A percentile compares a stretch with the other conserved stretches of the same genome.
Evolutionary conservation across 2,888 invertebrate species (phyloP).

Genomic region (Noctua pronuba): DNA sequence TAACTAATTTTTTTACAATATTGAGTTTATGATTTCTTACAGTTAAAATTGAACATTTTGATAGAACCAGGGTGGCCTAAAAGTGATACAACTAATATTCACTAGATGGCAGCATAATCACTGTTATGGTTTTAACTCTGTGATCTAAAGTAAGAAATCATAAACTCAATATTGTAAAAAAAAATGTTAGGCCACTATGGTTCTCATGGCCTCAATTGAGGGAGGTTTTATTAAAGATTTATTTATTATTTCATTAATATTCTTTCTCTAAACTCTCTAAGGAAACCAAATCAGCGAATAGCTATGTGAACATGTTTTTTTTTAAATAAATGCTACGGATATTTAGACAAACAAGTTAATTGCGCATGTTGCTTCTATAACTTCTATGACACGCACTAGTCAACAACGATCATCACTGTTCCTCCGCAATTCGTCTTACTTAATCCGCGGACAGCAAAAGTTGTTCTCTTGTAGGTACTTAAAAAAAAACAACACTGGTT

Average conservation of each 20-base stretch:
- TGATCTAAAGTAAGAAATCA: too few species aligned
- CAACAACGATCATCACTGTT: slow-evolving; percentile 37
- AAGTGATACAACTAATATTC: too few species aligned
- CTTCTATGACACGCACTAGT: slow-evolving; percentile 30
- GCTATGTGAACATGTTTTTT: neutral
- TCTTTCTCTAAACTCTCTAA: neutral
- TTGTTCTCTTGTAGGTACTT: slow-evolving; percentile 26
- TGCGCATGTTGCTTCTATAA: slow-evolving; percentile 31
- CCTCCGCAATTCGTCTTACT: slow-evolving; percentile 54
- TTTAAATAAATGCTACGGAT: slow-evolving; percentile 21
- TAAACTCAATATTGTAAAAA: too few species aligned
- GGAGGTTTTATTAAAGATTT: neutral
- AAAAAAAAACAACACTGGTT: slow-evolving; percentile 51
- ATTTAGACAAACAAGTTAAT: slow-evolving; percentile 50
- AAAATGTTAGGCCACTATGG: too few species aligned
- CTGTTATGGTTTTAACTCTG: too few species aligned
- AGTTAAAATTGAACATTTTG: too few species aligned
- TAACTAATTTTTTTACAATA: too few species aligned
- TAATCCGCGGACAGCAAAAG: slow-evolving; percentile 44
- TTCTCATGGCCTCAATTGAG: too few species aligned
- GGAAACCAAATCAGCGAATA: neutral
- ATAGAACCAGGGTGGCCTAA: too few species aligned
- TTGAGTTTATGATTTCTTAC: too few species aligned
- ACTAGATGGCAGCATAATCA: too few species aligned
- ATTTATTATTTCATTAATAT: neutral